Conservation (phyloP, 1,140 invertebrate species). For the Micrasema minimum region DNA sequence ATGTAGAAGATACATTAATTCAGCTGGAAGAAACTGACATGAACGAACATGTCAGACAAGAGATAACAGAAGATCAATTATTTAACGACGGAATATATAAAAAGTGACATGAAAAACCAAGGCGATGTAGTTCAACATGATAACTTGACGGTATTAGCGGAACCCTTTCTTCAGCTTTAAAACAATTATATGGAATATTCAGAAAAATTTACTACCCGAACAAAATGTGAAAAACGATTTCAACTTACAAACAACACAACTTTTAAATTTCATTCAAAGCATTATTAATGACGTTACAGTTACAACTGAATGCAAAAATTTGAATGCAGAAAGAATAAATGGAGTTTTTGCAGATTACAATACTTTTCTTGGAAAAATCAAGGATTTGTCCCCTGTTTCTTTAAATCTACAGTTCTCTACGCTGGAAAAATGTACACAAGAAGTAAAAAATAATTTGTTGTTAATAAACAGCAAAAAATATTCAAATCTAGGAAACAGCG, state of each 20-base stretch:
- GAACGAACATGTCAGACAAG: background rate
- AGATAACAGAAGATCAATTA: no score
- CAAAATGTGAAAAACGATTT: conserved; percentile 1
- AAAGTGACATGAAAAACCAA: no score
- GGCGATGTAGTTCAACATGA: background rate
- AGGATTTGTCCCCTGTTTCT: background rate
- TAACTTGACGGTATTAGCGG: background rate
- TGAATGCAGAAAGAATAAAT: conserved; percentile 1
- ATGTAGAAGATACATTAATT: conserved; percentile 41
- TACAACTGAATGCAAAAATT: background rate
- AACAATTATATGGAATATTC: background rate
- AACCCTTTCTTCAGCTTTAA: conserved; percentile 1
- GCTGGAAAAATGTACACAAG: background rate
- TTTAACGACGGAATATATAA: no score
- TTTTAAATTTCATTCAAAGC: background rate
- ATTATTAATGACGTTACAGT: background rate
- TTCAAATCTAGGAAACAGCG: no score
- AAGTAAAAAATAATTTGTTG: background rate
- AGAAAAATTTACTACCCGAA: background rate
- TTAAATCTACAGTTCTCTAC: background rate
- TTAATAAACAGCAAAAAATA: no score
- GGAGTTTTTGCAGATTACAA: conserved; percentile 6
- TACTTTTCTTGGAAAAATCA: background rate
- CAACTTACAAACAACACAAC: background rate
- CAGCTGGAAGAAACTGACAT: conserved; percentile 43